phyloP scores from a whole-genome alignment of 2,888 invertebrate genomes.

The Thelaira solivaga region DNA sequence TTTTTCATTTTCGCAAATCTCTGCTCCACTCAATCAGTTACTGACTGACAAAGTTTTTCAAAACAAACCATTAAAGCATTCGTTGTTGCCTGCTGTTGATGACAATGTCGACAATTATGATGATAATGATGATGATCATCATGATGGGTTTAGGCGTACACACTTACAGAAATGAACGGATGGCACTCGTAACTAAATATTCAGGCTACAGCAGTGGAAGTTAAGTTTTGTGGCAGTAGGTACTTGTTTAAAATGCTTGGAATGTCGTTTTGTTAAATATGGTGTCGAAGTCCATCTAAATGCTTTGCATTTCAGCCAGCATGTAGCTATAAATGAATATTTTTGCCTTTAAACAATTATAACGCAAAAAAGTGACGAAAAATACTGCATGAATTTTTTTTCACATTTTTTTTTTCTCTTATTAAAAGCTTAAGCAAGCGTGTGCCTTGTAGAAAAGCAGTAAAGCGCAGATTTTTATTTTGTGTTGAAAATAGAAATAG shows the following conservation, averaged over 20 bases:
- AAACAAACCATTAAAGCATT: not conserved
- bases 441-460: too few relatives aligned
- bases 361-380: slow-evolving; percentile 23
- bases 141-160: slow-evolving; percentile 11
- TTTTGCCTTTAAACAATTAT: slow-evolving; percentile 16
- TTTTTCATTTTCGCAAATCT: slow-evolving; percentile 57
- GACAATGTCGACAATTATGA: not conserved
- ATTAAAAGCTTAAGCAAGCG: too few relatives aligned
- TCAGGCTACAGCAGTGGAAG: slow-evolving; percentile 31
- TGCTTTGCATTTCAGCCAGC: slow-evolving; percentile 63
- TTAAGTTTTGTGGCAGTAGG: slow-evolving; percentile 26
- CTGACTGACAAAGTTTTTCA: not conserved
- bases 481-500: too few relatives aligned
- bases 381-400: not conserved
- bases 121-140: not conserved
- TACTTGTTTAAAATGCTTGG: slow-evolving; percentile 56
- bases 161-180: not conserved
- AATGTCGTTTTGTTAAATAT: slow-evolving; percentile 63
- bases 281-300: slow-evolving; percentile 67
- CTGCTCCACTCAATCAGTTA: slow-evolving; percentile 42
- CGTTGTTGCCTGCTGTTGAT: too few relatives aligned
- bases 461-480: too few relatives aligned
- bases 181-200: slow-evolving; percentile 3
- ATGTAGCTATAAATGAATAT: slow-evolving; percentile 48
- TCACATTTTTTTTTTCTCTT: too few relatives aligned